Conservation (phyloP, 2,113 vertebrate genomes). For the Pedetes capensis region DNA sequence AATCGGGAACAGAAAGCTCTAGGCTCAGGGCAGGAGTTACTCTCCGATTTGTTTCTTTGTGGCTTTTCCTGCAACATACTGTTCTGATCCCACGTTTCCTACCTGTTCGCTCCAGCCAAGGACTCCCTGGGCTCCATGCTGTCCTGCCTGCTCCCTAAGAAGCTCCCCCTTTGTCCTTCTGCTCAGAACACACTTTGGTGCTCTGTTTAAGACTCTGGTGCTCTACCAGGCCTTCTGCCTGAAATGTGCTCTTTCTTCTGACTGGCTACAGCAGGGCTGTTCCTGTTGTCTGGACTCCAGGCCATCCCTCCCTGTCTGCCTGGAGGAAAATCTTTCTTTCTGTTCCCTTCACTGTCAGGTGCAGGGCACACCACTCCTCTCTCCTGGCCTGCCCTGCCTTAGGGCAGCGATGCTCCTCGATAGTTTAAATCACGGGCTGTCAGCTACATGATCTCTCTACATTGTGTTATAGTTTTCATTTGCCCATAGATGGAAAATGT, state of each 20-base stretch:
- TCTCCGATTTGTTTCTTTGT: not conserved
- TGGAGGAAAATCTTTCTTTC: not conserved
- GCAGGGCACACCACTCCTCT: not conserved
- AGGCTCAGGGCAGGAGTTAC: not conserved
- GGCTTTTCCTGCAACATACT: not conserved
- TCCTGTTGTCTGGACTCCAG: not conserved
- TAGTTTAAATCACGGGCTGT: not conserved
- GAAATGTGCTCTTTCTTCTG: not conserved
- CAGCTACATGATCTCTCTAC: not conserved
- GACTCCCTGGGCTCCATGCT: not conserved
- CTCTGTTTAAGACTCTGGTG: not conserved
- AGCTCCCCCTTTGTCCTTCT: not conserved
- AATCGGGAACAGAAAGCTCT: not conserved
- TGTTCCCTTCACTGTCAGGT: fast-evolving
- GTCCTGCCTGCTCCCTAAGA: not conserved
- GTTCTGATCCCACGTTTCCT: not conserved
- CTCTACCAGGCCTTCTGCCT: not conserved
- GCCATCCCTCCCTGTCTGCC: not conserved
- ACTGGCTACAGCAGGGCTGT: not conserved
- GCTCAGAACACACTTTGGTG: not conserved
- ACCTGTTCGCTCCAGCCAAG: fast-evolving
- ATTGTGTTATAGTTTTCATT: not conserved
- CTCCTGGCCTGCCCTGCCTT: not conserved
- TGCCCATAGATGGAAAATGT: not conserved
- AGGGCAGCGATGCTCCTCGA: not conserved